Conservation (phyloP, 2,113 vertebrate species). For the Tylochromis polylepis region DNA sequence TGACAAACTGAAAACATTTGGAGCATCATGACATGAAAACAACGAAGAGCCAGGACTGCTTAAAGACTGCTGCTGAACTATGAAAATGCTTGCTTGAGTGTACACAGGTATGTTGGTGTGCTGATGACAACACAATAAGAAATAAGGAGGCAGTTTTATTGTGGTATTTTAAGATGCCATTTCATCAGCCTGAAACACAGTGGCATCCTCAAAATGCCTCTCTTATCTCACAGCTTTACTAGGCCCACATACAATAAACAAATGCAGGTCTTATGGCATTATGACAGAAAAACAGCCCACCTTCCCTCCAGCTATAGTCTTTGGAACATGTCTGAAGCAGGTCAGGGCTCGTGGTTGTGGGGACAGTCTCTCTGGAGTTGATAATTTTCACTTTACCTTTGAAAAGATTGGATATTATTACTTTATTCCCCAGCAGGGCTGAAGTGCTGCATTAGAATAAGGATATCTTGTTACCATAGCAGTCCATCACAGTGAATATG, state of each 20-base stretch:
- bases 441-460: neutral
- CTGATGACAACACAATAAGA: neutral
- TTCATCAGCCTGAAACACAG: neutral
- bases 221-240: neutral
- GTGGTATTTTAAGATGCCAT: neutral
- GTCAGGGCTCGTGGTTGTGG: neutral
- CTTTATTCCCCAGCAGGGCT: neutral
- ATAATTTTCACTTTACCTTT: constrained; percentile 82
- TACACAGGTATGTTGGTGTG: neutral
- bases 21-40: neutral
- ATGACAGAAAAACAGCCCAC: neutral
- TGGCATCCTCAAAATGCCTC: neutral
- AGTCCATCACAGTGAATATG: constrained; percentile 86
- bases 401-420: neutral
- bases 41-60: neutral
- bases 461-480: constrained; percentile 70
- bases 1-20: neutral
- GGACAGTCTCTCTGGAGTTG: constrained; percentile 82
- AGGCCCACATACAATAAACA: neutral
- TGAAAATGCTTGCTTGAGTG: neutral
- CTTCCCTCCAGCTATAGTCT: neutral
- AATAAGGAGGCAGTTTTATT: neutral
- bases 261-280: neutral
- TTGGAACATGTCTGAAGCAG: constrained; percentile 62
- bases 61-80: neutral